phyloP scores from a whole-genome alignment of 2,113 vertebrate species.

The Glareola pratincola region DNA sequence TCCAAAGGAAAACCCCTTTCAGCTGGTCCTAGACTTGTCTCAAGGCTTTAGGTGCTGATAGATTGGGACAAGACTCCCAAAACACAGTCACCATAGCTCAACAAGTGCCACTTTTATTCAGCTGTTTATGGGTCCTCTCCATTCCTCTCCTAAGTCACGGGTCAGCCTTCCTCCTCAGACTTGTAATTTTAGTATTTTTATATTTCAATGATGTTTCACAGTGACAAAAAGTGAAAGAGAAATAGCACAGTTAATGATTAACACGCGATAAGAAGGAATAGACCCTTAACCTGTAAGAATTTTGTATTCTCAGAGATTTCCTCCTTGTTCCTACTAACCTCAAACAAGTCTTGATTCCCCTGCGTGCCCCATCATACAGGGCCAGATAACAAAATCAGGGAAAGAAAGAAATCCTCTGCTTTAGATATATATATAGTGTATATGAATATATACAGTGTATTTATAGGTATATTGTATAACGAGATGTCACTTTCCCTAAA shows the following conservation, averaged over 20 bases:
- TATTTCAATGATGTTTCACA: rapidly evolving
- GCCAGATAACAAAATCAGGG: not conserved
- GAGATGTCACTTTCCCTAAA: not conserved
- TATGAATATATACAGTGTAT: not conserved
- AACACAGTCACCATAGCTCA: not conserved
- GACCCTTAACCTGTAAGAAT: too few relatives aligned
- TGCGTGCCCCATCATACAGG: not conserved
- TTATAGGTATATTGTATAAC: not conserved
- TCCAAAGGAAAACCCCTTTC: not conserved
- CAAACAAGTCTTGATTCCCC: not conserved
- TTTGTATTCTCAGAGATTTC: not conserved
- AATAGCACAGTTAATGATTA: not conserved
- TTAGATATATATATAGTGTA: too few relatives aligned
- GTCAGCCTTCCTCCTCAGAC: not conserved
- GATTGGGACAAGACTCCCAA: not conserved
- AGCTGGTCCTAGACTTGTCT: not conserved
- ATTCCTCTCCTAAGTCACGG: not conserved
- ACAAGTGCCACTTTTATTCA: not conserved
- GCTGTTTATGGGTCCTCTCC: not conserved
- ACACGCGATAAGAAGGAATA: not conserved
- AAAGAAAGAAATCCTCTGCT: not conserved
- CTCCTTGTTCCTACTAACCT: not conserved
- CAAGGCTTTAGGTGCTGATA: not conserved
- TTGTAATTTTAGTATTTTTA: not conserved
- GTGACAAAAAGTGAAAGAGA: not conserved